A percentile compares a stretch with the other conserved stretches of the same genome.
Conservation (phyloP, 2,797 vertebrate genomes). For the Rhincodon typus region DNA sequence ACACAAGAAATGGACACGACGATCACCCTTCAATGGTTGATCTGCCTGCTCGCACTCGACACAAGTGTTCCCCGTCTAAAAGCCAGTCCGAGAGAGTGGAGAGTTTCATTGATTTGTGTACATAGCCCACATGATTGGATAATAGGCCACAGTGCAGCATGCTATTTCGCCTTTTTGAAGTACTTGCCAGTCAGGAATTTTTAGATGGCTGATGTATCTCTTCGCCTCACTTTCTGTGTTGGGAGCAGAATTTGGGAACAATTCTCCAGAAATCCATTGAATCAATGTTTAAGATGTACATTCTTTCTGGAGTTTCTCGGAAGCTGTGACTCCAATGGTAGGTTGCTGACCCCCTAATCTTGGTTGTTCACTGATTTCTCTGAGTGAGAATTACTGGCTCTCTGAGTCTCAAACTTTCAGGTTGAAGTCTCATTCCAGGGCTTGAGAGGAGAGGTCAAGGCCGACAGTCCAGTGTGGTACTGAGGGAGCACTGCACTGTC, state of each 20-base stretch:
- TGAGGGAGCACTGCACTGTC: neutral
- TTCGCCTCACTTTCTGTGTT: too few species aligned
- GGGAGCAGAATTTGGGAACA: neutral
- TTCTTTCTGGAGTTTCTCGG: neutral
- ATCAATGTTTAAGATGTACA: neutral
- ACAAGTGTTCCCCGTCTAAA: neutral
- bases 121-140: too few species aligned
- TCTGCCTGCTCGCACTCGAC: neutral
- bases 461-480: neutral
- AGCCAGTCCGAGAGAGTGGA: neutral
- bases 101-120: too few species aligned
- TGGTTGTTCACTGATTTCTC: neutral
- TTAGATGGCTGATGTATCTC: too few species aligned
- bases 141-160: too few species aligned
- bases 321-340: too few species aligned
- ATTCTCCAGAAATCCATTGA: neutral
- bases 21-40: neutral
- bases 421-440: neutral
- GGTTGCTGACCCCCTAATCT: neutral
- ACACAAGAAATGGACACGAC: too few species aligned
- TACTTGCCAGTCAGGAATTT: too few species aligned
- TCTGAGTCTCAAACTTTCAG: neutral
- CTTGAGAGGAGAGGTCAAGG: too few species aligned
- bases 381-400: neutral
- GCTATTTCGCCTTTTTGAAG: too few species aligned